Base-by-base conservation (phyloP, 2,113 vertebrate genomes). In the Hemibagrus wyckioides region DNA sequence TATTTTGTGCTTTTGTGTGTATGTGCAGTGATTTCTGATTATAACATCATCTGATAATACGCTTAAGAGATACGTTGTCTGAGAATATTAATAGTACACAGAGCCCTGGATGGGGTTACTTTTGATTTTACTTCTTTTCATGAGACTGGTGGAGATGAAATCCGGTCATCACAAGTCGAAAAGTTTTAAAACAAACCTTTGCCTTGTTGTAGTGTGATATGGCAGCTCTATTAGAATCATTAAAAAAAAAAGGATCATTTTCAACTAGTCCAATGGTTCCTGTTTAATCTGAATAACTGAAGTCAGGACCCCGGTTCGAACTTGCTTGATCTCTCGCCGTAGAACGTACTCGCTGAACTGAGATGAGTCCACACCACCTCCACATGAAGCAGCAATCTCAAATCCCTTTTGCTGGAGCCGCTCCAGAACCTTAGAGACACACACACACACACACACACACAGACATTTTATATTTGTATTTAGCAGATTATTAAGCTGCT, bases 321-420 rank as follows among this genome's bases (percentile, higher is more conserved):
- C 94, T 92, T 95, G 93, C 92, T 94, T 95, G 92, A 96, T 92
- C 90, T 97, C 97, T 92, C 97, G 94, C 86, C 95, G 95, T 75
- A 99, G 95, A 90, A 98, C 94, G 23, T 98, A 99, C 94, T 99
- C 97, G 88, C 96, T 98, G 94, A 99, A 99, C 93, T 98, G 97
- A 83, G 98, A 98, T 25, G 97, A 97, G 95, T 99, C 98, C 89
- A 97, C 97, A 3, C 98, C 98, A 80, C 97, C 97, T 9, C 97
- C 98, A 81, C 97, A 97, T 0, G 98, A 98, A 57, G 95, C 97
- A 86, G 97, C 96, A 87, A 99, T 97, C 91, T 96, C 94, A 94
- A 99, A 99, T 0, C 97, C 97, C 89, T 95, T 96, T 90, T 97
- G 97, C 93, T 98, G 97, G 83, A 99, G 94, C 87, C 97, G 94